These are phyloP conservation scores for Vicugna pacos DNA, from an alignment of 2,113 vertebrate genomes.

Conservation along the genomic window DNA sequence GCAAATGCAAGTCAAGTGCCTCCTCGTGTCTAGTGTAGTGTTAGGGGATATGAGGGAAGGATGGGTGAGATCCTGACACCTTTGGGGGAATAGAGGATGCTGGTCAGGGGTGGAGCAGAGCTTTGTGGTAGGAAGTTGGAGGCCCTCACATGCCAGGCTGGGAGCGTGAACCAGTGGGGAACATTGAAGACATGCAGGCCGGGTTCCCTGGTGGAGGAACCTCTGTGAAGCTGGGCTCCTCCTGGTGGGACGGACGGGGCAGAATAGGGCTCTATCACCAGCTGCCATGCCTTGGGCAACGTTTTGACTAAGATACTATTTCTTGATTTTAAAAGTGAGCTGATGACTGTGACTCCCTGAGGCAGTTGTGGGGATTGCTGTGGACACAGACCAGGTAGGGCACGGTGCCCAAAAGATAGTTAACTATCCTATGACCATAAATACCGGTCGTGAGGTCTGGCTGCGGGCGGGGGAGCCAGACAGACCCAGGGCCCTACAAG, in stretches of 20 bases:
- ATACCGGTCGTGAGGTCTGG: fast-evolving
- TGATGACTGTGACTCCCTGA: not conserved
- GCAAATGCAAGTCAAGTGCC: not conserved
- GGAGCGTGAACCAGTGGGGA: not conserved
- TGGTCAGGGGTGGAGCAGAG: not conserved
- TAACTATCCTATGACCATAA: not conserved
- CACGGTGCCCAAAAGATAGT: not conserved
- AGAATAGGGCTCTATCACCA: not conserved
- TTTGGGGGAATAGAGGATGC: not conserved
- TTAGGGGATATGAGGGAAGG: not conserved
- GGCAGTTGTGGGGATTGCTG: not conserved
- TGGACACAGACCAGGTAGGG: not conserved
- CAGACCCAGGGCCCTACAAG: not conserved
- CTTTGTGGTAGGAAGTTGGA: not conserved
- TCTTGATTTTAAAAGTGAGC: not conserved
- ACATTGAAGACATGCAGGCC: too few relatives aligned
- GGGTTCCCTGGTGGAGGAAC: not conserved
- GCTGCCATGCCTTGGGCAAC: not conserved
- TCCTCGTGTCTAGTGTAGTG: not conserved
- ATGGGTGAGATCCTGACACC: not conserved
- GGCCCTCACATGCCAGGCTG: not conserved
- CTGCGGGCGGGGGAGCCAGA: not conserved
- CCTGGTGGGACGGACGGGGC: too few relatives aligned
- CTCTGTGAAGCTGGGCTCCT: not conserved
- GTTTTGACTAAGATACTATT: not conserved